Conservation (phyloP, 1,140 invertebrate genomes). For the Drosophila truncata region DNA sequence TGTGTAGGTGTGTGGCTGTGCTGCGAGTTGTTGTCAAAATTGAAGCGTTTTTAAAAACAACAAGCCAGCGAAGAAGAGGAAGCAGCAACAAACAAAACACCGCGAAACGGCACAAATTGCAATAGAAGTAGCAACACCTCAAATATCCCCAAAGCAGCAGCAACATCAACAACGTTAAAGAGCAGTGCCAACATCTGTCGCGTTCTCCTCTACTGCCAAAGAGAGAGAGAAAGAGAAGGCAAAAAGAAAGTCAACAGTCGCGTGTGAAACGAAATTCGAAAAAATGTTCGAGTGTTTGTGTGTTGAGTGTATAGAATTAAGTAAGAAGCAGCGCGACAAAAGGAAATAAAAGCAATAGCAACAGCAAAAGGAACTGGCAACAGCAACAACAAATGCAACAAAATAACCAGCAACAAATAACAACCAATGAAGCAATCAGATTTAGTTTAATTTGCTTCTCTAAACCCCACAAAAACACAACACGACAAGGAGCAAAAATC, state of each 20-base stretch:
- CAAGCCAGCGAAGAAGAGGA: constrained; percentile 32
- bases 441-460: constrained; percentile 68
- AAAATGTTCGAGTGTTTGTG: constrained; percentile 54
- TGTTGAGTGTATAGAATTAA: constrained; percentile 72
- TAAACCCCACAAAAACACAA: constrained; percentile 48
- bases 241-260: constrained; percentile 73
- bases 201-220: constrained; percentile 21
- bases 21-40: constrained; percentile 62
- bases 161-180: constrained; percentile 29
- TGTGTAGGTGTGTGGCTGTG: constrained; percentile 46
- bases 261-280: constrained; percentile 56
- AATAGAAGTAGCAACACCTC: constrained; percentile 44
- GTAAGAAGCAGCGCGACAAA: constrained; percentile 57
- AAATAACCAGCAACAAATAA: constrained; percentile 20
- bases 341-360: constrained; percentile 50
- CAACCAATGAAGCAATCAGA: constrained; percentile 74
- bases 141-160: constrained; percentile 9
- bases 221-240: constrained; percentile 31
- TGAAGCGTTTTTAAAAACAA: constrained; percentile 48
- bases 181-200: constrained; percentile 37
- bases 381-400: constrained; percentile 33
- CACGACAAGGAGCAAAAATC: constrained; percentile 70
- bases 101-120: constrained; percentile 49
- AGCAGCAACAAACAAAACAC: constrained; percentile 66
- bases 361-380: constrained; percentile 34